phyloP scores from a whole-genome alignment of 2,113 vertebrate species.

The Stegostoma tigrinum region DNA sequence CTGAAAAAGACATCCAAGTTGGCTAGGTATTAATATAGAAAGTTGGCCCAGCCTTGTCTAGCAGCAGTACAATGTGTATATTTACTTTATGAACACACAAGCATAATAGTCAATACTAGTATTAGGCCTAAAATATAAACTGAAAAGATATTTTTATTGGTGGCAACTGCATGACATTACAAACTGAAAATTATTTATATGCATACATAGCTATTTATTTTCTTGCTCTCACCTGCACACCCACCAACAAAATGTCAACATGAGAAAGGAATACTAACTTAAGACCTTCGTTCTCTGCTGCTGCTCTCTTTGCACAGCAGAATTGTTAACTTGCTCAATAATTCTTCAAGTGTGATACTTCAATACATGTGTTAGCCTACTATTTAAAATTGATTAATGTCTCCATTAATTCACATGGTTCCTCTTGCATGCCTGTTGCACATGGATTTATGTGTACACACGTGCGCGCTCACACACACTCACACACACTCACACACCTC shows the following conservation, averaged over 20 bases:
- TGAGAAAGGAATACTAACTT: not conserved
- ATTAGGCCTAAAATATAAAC: not conserved
- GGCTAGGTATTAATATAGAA: not conserved
- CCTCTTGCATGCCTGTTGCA: not conserved
- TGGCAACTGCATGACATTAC: not conserved
- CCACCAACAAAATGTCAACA: not conserved
- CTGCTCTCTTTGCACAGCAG: too few relatives aligned
- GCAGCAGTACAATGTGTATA: too few relatives aligned
- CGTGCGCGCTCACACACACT: too few relatives aligned
- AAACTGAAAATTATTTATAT: not conserved
- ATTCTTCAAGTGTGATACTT: not conserved
- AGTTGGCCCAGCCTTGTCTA: not conserved
- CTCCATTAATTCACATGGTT: not conserved
- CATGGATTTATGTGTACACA: not conserved
- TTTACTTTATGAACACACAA: not conserved
- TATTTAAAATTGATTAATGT: not conserved
- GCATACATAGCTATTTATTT: not conserved
- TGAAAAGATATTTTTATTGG: not conserved
- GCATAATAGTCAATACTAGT: not conserved
- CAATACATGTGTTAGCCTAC: not conserved
- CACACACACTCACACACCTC: not conserved
- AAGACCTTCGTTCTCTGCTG: not conserved
- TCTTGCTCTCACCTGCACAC: not conserved
- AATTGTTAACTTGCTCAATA: not conserved
- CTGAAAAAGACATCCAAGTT: not conserved